phyloP scores from a whole-genome alignment of 2,113 vertebrate genomes.

The Motacilla alba region DNA sequence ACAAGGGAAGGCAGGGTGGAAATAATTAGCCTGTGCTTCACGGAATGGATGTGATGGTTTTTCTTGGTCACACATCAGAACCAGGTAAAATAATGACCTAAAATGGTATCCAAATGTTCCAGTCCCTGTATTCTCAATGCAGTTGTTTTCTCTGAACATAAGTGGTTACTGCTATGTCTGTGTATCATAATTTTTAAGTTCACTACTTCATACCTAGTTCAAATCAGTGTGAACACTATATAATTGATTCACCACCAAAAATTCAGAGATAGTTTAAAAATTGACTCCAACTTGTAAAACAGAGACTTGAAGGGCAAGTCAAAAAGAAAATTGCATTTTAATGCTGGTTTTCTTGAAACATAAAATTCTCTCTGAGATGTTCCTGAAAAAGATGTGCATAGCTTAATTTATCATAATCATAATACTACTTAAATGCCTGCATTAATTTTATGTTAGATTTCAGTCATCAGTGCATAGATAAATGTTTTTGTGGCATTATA shows the following conservation, averaged over 20 bases:
- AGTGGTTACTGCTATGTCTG: background rate
- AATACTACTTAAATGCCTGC: background rate
- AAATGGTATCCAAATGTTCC: background rate
- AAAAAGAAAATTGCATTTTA: background rate
- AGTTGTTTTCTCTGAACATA: background rate
- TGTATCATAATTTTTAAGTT: background rate
- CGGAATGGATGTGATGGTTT: accelerated
- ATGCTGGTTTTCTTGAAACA: background rate
- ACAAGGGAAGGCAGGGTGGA: background rate
- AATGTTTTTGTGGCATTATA: slow-evolving; percentile 34
- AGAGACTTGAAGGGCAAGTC: background rate
- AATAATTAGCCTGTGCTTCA: background rate
- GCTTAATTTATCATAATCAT: background rate
- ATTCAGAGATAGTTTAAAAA: background rate
- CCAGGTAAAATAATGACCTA: background rate
- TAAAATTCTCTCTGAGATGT: background rate
- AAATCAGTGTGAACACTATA: background rate
- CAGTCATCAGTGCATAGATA: background rate
- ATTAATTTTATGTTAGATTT: slow-evolving; percentile 38
- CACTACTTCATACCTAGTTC: background rate
- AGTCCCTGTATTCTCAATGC: background rate
- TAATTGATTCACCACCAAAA: background rate
- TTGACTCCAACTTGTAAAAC: background rate
- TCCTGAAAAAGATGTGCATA: background rate
- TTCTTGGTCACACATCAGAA: background rate